Conservation (phyloP, 1,140 invertebrate genomes). For the Diuraphis noxia region DNA sequence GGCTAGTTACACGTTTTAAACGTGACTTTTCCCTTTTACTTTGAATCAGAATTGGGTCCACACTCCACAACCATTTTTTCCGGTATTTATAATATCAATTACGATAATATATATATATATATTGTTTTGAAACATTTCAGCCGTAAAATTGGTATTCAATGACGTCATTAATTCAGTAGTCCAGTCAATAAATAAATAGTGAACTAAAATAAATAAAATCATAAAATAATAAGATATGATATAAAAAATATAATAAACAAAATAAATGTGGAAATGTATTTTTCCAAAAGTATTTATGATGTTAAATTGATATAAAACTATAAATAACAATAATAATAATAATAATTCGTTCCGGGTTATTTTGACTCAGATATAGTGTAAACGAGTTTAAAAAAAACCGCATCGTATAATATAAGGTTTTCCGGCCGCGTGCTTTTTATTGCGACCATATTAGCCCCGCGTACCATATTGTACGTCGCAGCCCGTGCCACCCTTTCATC, state of each 20-base stretch:
- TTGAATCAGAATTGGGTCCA: not conserved
- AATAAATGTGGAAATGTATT: not conserved
- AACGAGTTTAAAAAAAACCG: not conserved
- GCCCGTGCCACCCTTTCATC: not conserved
- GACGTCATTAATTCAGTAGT: too few species aligned
- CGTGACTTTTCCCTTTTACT: too few species aligned
- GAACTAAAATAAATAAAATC: too few species aligned
- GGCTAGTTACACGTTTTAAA: not conserved
- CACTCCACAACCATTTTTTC: not conserved
- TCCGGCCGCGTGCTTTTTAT: constrained; percentile 20
- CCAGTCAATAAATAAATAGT: not conserved
- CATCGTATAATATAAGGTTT: not conserved
- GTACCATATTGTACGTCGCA: not conserved
- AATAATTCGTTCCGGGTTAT: not conserved
- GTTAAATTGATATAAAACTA: not conserved
- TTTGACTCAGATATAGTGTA: not conserved
- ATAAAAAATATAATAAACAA: not conserved
- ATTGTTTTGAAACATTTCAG: too few species aligned
- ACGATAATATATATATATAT: not conserved
- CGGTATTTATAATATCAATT: not conserved
- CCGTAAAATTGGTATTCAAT: not conserved
- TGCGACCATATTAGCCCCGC: not conserved
- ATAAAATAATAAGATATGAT: not conserved
- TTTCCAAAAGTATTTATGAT: not conserved
- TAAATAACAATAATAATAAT: not conserved